These are phyloP conservation scores for Trisateles emortualis DNA, from an alignment of 2,888 invertebrate species.

Conservation along the genomic window DNA sequence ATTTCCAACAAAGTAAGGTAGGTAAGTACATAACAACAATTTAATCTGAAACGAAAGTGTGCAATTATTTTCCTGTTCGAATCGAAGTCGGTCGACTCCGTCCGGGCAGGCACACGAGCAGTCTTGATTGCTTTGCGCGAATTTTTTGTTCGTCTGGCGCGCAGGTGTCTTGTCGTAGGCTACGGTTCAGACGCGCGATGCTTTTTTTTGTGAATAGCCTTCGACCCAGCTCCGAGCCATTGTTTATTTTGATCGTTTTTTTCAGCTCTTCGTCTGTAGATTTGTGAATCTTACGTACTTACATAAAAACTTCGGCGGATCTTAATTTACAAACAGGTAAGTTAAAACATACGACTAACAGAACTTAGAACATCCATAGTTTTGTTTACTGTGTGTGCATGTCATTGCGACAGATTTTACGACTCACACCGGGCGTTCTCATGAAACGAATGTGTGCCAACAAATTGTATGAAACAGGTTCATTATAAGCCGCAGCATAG, in stretches of 20 bases:
- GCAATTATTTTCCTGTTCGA: slow-evolving; percentile 62
- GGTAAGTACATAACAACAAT: slow-evolving; percentile 45
- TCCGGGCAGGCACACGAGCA: slow-evolving; percentile 23
- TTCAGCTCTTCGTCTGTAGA: slow-evolving; percentile 55
- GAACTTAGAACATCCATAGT: slow-evolving; percentile 17
- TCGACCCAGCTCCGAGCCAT: slow-evolving; percentile 63
- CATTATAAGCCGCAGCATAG: slow-evolving; percentile 51
- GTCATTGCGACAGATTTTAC: slow-evolving; percentile 38
- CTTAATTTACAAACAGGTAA: slow-evolving; percentile 37
- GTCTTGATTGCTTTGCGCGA: slow-evolving; percentile 61
- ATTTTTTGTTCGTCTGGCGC: slow-evolving; percentile 79
- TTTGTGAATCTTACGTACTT: slow-evolving; percentile 37
- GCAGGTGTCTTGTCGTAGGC: slow-evolving; percentile 72
- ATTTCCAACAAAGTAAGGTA: no score
- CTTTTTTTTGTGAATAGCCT: slow-evolving; percentile 67
- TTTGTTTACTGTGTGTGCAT: slow-evolving; percentile 15
- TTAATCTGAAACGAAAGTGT: slow-evolving; percentile 50
- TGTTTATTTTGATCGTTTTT: slow-evolving; percentile 71
- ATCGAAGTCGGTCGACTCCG: slow-evolving; percentile 37
- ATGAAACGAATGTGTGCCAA: slow-evolving; percentile 56
- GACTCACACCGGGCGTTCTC: slow-evolving; percentile 29
- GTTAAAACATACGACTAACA: slow-evolving; percentile 25
- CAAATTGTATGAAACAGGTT: slow-evolving; percentile 59
- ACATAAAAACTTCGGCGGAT: slow-evolving; percentile 28
- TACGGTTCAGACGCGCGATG: slow-evolving; percentile 53